Conservation (phyloP, 2,797 vertebrate species). For the Pantherophis vulpinus region DNA sequence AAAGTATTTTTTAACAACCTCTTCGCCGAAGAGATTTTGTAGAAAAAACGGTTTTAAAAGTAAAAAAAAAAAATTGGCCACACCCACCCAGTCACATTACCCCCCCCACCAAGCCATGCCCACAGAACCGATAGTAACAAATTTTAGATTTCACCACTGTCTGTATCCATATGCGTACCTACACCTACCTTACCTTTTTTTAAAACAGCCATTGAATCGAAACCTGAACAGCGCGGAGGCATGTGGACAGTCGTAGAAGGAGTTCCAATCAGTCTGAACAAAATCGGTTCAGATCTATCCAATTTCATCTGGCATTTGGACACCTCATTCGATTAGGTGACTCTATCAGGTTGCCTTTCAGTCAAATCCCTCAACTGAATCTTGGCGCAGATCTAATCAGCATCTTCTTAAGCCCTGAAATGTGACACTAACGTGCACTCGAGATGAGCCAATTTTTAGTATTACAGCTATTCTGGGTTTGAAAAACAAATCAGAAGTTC, state of each 20-base stretch:
- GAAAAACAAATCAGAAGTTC: background rate
- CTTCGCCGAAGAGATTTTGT: too few relatives aligned
- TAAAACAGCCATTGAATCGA: background rate
- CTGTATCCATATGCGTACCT: too few relatives aligned
- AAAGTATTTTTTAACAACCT: too few relatives aligned
- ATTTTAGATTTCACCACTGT: too few relatives aligned
- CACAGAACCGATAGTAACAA: too few relatives aligned
- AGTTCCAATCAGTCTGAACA: background rate
- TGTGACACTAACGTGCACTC: background rate
- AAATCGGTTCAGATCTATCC: background rate
- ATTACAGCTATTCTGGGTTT: background rate
- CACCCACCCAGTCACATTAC: too few relatives aligned
- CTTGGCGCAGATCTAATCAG: background rate
- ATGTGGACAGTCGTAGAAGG: background rate
- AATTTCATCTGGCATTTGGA: background rate
- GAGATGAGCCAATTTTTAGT: background rate
- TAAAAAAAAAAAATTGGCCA: too few relatives aligned
- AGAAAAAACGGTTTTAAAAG: too few relatives aligned
- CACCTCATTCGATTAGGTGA: background rate
- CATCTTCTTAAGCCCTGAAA: background rate
- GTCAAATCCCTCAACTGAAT: background rate
- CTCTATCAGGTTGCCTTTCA: background rate
- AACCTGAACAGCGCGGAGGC: background rate
- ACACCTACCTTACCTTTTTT: background rate
- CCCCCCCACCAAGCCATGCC: too few relatives aligned